Conservation (phyloP, 2,113 vertebrate genomes). For the Oreamnos americanus region DNA sequence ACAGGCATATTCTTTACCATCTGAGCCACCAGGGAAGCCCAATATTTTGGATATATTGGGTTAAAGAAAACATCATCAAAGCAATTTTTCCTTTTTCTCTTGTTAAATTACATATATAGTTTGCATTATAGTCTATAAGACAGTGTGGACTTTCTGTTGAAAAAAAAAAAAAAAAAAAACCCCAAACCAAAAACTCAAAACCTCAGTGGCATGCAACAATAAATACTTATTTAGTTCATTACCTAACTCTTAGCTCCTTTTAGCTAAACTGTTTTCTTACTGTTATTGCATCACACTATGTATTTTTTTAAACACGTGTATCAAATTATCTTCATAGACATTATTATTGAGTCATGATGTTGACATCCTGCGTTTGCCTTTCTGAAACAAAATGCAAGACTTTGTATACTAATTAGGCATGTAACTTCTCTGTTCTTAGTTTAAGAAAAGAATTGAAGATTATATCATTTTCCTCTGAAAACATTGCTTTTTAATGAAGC, state of each 20-base stretch:
- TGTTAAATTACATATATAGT: background rate
- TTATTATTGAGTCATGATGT: background rate
- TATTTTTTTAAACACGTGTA: background rate
- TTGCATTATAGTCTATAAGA: background rate
- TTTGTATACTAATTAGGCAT: background rate
- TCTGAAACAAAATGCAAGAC: background rate
- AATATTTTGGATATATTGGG: background rate
- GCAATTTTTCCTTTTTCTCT: background rate
- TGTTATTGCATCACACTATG: background rate
- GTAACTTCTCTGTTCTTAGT: background rate
- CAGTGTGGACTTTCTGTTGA: background rate
- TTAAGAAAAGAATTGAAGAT: background rate
- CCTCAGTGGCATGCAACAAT: background rate
- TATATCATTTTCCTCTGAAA: background rate
- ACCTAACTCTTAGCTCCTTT: background rate
- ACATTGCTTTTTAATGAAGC: background rate
- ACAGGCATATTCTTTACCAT: background rate
- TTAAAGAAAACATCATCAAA: background rate
- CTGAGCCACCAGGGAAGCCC: background rate
- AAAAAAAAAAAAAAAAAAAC: background rate
- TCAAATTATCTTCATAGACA: background rate
- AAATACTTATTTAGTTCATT: background rate
- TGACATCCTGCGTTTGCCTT: background rate
- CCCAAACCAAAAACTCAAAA: background rate
- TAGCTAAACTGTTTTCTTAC: background rate